Evolutionary conservation across 2,113 vertebrate genomes (phyloP).

Genomic region (Pseudorasbora parva): DNA sequence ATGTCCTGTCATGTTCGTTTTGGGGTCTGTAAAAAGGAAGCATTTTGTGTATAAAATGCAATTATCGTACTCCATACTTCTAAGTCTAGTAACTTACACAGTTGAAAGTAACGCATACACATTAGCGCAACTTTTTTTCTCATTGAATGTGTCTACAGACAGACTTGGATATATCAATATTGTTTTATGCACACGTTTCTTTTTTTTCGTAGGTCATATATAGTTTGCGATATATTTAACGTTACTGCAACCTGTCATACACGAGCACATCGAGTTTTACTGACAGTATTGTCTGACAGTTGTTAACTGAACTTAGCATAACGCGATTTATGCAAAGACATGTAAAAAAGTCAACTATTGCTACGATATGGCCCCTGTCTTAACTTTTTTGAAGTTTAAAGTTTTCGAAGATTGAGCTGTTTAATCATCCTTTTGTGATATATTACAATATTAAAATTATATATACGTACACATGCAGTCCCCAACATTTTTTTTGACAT

Average conservation of each 20-base stretch:
- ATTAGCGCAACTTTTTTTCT: neutral
- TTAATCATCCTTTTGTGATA: neutral
- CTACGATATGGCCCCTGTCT: neutral
- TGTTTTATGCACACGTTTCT: neutral
- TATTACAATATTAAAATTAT: neutral
- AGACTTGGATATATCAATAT: neutral
- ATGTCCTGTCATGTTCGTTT: neutral
- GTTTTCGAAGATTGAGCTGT: neutral
- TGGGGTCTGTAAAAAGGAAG: neutral
- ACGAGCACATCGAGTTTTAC: neutral
- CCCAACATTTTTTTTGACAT: neutral
- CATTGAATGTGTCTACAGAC: neutral
- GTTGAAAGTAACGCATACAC: neutral
- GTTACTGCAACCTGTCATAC: neutral
- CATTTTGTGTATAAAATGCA: neutral
- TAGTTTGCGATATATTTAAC: neutral
- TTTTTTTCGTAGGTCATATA: neutral
- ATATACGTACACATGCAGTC: neutral
- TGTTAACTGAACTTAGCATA: neutral
- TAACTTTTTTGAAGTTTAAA: neutral
- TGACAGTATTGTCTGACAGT: neutral
- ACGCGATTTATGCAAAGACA: no score
- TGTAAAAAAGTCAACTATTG: neutral
- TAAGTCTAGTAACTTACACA: neutral
- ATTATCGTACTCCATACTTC: neutral